Evolutionary conservation across 2,113 vertebrate genomes (phyloP).

Genomic region (Mesocricetus auratus): DNA sequence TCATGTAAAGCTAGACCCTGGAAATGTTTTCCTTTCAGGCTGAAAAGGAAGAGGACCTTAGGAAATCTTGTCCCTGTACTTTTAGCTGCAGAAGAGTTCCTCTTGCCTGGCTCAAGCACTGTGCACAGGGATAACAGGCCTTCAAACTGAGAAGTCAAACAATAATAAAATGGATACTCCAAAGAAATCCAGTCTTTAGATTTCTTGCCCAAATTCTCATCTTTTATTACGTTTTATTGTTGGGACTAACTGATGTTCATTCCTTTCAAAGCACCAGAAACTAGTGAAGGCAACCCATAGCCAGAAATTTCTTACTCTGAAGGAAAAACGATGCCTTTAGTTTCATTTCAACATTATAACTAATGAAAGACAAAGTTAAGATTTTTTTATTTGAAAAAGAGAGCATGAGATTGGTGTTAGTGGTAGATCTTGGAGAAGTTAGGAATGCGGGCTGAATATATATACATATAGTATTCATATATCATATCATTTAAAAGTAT

Average conservation of each 20-base stretch:
- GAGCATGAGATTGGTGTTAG: not conserved
- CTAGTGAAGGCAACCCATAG: not conserved
- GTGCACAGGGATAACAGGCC: not conserved
- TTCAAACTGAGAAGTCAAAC: not conserved
- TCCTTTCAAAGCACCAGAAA: not conserved
- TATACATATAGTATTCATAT: not conserved
- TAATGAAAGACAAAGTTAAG: not conserved
- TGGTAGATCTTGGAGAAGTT: not conserved
- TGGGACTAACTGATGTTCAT: not conserved
- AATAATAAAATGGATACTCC: not conserved
- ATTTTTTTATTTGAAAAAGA: not conserved
- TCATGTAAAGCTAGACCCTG: not conserved
- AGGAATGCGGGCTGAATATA: not conserved
- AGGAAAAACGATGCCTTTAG: not conserved
- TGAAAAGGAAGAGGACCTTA: not conserved
- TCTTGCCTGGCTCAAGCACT: not conserved
- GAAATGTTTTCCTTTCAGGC: not conserved
- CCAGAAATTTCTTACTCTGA: not conserved
- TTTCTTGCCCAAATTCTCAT: not conserved
- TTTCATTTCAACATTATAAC: not conserved
- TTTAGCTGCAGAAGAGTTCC: not conserved
- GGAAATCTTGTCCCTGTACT: not conserved
- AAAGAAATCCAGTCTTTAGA: not conserved
- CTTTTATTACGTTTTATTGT: not conserved
- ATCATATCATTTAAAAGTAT: not conserved